phyloP scores from a whole-genome alignment of 1,140 invertebrate genomes.

The Popillia japonica region DNA sequence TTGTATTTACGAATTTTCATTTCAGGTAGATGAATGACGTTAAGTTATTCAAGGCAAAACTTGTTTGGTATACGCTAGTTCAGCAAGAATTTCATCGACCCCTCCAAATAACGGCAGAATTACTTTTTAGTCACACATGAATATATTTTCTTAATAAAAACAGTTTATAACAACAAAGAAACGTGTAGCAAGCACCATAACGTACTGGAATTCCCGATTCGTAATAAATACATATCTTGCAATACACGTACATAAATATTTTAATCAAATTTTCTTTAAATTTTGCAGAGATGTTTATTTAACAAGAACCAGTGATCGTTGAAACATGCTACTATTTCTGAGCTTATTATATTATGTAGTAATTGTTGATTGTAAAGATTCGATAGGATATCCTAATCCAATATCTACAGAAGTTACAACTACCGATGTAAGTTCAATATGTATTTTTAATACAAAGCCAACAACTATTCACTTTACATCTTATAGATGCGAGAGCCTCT shows the following conservation, averaged over 20 bases:
- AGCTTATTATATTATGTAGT: neutral
- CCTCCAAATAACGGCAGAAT: neutral
- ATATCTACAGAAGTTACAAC: neutral
- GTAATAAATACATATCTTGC: neutral
- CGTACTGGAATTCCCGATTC: neutral
- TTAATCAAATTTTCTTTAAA: neutral
- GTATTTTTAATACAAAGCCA: neutral
- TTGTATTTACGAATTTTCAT: too few species aligned
- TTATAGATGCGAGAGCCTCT: constrained; percentile 61
- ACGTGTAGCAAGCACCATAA: neutral
- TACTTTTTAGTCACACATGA: neutral
- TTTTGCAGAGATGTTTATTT: neutral
- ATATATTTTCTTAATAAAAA: neutral
- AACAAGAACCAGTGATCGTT: neutral
- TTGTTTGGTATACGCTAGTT: constrained; percentile 33
- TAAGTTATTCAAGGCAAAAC: neutral
- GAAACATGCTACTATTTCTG: neutral
- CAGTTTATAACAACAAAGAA: neutral
- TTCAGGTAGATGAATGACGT: too few species aligned
- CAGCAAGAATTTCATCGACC: neutral
- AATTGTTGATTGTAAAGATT: neutral
- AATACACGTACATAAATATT: neutral
- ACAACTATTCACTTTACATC: constrained; percentile 58
- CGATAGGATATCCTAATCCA: neutral
- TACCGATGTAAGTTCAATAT: neutral